phyloP scores from a whole-genome alignment of 2,888 invertebrate species.

The Hemaris fuciformis region DNA sequence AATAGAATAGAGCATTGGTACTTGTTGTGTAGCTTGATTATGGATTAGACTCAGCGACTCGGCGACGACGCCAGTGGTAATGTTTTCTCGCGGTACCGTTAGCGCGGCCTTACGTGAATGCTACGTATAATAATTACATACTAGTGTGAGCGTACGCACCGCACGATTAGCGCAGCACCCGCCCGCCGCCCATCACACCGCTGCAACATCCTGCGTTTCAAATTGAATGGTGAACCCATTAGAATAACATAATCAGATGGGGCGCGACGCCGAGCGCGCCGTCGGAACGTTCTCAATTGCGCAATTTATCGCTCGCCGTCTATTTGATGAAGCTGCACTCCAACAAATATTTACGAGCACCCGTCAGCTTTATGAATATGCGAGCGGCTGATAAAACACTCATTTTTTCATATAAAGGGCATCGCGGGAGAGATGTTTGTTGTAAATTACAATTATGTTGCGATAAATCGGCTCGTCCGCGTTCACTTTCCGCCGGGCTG shows the following conservation, averaged over 20 bases:
- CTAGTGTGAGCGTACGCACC: no score
- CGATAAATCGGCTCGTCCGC: conserved; percentile 39
- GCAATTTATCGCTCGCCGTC: conserved; percentile 41
- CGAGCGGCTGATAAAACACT: conserved; percentile 62
- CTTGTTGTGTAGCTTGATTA: background rate
- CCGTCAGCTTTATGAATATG: conserved; percentile 68
- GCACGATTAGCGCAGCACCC: no score
- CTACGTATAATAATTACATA: background rate
- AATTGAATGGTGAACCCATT: conserved; percentile 33
- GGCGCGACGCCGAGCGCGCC: background rate
- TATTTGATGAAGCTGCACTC: conserved; percentile 36
- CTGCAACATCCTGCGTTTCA: conserved; percentile 27
- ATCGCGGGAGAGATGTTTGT: background rate
- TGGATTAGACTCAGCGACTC: background rate
- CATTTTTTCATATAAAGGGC: conserved; percentile 49
- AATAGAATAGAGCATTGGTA: background rate
- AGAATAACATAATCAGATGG: conserved; percentile 33
- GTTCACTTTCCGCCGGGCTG: conserved; percentile 46
- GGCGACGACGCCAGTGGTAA: background rate
- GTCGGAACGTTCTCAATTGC: conserved; percentile 27
- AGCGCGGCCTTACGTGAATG: background rate
- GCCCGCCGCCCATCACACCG: no score
- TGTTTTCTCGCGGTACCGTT: background rate
- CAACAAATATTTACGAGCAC: conserved; percentile 57
- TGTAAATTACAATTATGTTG: background rate